Conservation (phyloP, 2,888 invertebrate species). For the Stomorhina lunata region DNA sequence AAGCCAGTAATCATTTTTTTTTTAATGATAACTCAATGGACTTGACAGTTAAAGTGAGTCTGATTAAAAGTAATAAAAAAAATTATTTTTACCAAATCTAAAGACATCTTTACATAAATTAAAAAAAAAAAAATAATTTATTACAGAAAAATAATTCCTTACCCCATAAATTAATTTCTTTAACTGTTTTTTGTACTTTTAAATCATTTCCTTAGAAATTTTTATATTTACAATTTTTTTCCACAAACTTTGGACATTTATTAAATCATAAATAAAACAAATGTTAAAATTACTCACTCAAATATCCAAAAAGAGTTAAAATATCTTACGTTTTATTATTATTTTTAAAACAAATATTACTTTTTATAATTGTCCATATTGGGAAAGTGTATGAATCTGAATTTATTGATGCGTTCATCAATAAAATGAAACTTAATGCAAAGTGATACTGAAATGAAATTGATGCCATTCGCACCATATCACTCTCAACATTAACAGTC, state of each 20-base stretch:
- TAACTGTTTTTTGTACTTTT: neutral
- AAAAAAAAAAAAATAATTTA: neutral
- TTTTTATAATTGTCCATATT: slow-evolving; percentile 33
- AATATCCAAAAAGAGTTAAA: neutral
- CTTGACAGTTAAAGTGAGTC: no score
- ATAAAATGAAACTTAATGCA: slow-evolving; percentile 53
- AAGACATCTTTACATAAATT: no score
- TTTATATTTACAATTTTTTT: neutral
- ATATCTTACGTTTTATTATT: slow-evolving; percentile 2
- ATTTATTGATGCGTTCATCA: slow-evolving; percentile 61
- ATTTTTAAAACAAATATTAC: neutral
- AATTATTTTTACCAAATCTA: no score
- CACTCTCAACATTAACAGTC: neutral
- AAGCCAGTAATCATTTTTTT: no score
- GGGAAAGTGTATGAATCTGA: no score
- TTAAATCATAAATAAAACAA: neutral
- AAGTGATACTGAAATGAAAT: slow-evolving; percentile 55
- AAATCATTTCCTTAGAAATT: slow-evolving; percentile 19
- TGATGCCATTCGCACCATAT: slow-evolving; percentile 60
- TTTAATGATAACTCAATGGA: no score
- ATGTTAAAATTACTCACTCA: slow-evolving; percentile 6
- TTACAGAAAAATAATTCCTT: neutral
- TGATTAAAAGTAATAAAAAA: no score
- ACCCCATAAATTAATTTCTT: neutral
- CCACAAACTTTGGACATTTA: neutral